These are phyloP conservation scores for Spatulosminthurus flaviceps DNA, from an alignment of 2,888 invertebrate genomes.

Conservation along the genomic window DNA sequence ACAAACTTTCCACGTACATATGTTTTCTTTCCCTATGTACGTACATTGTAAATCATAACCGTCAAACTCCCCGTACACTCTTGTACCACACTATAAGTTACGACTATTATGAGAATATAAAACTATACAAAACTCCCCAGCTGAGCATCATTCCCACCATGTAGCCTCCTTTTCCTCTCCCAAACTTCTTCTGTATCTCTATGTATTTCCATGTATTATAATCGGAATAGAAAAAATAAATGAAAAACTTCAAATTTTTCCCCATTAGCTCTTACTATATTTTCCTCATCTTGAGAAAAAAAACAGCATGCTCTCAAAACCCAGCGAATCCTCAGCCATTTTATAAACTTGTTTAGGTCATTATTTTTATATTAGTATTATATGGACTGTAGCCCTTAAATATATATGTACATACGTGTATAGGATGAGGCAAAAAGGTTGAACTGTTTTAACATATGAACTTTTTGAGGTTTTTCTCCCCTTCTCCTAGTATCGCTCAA, in stretches of 20 bases:
- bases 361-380: slow-evolving; percentile 28
- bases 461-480: no score
- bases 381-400: background rate
- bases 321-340: background rate
- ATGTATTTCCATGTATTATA: no score
- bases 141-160: background rate
- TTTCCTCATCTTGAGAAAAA: slow-evolving; percentile 18
- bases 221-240: no score
- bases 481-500: no score
- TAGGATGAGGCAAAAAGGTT: no score
- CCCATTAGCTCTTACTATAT: background rate
- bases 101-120: background rate
- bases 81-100: background rate
- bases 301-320: no score
- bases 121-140: slow-evolving; percentile 1
- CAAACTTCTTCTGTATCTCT: no score
- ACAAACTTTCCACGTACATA: background rate
- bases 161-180: no score
- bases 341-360: slow-evolving; percentile 7
- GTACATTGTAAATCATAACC: slow-evolving; percentile 1
- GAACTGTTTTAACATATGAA: no score
- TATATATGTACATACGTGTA: background rate
- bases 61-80: background rate
- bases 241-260: background rate
- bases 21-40: background rate